Evolutionary conservation across 2,888 invertebrate genomes (phyloP).

Genomic region (Hermaeophaga mercurialis): DNA sequence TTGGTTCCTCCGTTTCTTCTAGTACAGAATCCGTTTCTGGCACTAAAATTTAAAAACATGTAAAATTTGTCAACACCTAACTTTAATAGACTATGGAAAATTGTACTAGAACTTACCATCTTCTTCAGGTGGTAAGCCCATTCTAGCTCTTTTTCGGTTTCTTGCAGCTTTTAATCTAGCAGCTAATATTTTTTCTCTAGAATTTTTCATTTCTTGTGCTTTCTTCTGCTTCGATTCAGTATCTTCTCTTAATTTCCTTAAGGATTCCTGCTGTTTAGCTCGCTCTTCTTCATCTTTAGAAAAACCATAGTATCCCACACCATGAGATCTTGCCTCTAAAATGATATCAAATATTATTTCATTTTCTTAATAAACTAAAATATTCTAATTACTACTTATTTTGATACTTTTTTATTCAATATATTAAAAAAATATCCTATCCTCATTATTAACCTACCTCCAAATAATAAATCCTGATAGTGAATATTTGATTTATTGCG

Average conservation of each 20-base stretch:
- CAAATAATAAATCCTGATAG: constrained; percentile 90
- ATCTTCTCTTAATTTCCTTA: constrained; percentile 72
- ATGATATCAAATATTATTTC: constrained; percentile 30
- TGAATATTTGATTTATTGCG: constrained; percentile 78
- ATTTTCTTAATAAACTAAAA: too few relatives aligned
- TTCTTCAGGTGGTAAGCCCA: constrained; percentile 73
- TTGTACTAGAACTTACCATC: constrained; percentile 58
- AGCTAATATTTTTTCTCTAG: constrained; percentile 70
- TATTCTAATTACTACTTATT: too few relatives aligned
- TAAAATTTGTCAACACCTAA: too few relatives aligned
- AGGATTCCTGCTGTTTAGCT: constrained; percentile 77
- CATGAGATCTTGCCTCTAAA: constrained; percentile 87
- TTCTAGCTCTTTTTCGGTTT: constrained; percentile 72
- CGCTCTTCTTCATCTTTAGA: constrained; percentile 84
- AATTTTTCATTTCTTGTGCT: constrained; percentile 64
- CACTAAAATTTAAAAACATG: constrained; percentile 34
- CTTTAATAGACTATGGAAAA: too few relatives aligned
- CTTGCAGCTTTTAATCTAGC: constrained; percentile 75
- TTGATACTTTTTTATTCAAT: too few relatives aligned
- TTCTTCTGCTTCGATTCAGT: constrained; percentile 72
- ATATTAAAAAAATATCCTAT: too few relatives aligned
- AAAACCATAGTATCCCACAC: constrained; percentile 90
- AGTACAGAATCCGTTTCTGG: constrained; percentile 36
- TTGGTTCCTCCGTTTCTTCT: constrained; percentile 39
- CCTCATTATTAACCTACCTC: constrained; percentile 70